Conservation (phyloP, 2,888 invertebrate species). For the Auanema freiburgensis region DNA sequence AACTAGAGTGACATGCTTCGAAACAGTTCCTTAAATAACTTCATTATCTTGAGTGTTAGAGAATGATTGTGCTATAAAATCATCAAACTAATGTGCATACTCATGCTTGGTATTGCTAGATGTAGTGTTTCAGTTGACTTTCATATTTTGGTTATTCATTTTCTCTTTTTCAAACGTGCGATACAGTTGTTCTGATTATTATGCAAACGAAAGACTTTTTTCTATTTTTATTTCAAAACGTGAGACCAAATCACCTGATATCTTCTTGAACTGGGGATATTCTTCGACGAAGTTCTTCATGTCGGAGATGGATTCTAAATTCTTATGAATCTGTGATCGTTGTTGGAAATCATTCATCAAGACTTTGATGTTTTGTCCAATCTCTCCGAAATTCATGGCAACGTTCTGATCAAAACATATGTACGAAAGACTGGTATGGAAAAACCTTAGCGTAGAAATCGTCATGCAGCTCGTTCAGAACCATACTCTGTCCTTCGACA, state of each 20-base stretch:
- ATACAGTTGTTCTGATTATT: too few species aligned
- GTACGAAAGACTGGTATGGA: not conserved
- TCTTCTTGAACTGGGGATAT: conserved; percentile 90
- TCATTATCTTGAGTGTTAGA: not conserved
- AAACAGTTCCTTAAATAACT: conserved; percentile 74
- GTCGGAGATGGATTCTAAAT: conserved; percentile 89
- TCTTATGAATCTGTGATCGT: conserved; percentile 85
- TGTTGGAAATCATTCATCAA: conserved; percentile 96
- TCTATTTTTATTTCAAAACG: not conserved
- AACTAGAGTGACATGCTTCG: conserved; percentile 94
- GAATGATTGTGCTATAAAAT: too few species aligned
- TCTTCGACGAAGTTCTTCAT: conserved; percentile 91
- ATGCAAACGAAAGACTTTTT: not conserved
- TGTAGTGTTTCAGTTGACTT: too few species aligned
- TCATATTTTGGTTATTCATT: too few species aligned
- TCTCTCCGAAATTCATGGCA: conserved; percentile 95
- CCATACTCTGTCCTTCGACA: conserved; percentile 84
- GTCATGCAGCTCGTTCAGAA: conserved; percentile 91
- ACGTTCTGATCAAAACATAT: conserved; percentile 74
- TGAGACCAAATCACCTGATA: conserved; percentile 64
- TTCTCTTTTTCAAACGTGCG: too few species aligned
- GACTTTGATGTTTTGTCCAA: conserved; percentile 92
- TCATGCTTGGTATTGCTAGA: too few species aligned
- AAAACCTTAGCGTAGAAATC: conserved; percentile 88
- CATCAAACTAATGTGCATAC: too few species aligned